Percentiles rank a stretch among this genome's conserved stretches.
Conservation (phyloP, 2,113 vertebrate species). For the Malurus alboscapulatus region DNA sequence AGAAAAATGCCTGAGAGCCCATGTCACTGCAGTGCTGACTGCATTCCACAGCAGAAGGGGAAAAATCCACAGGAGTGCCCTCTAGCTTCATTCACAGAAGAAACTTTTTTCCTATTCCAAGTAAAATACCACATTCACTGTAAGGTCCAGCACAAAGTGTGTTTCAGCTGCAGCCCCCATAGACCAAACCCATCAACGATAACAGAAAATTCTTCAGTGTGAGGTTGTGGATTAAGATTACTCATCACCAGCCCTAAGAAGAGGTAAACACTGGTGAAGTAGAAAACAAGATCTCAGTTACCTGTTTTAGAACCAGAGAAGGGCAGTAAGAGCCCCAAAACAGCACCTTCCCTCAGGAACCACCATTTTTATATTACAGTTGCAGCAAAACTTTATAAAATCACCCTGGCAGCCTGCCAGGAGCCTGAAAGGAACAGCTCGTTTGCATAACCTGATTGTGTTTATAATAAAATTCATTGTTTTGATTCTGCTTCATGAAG, state of each 20-base stretch:
- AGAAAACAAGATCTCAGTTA: background rate
- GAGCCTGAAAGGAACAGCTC: background rate
- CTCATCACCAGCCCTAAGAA: background rate
- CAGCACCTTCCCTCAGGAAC: background rate
- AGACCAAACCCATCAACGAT: rapidly evolving
- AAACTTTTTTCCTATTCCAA: background rate
- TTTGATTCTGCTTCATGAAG: conserved; percentile 21
- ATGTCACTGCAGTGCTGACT: background rate
- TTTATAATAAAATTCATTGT: conserved; percentile 2
- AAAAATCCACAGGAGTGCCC: background rate
- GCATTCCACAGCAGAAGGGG: background rate
- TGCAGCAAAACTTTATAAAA: background rate
- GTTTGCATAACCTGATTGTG: conserved; percentile 10
- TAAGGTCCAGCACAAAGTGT: background rate
- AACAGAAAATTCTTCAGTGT: background rate
- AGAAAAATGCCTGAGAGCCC: background rate
- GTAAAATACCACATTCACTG: background rate
- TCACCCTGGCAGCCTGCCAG: background rate
- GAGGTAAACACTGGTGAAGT: background rate
- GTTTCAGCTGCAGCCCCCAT: background rate
- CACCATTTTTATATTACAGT: background rate
- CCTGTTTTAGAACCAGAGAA: background rate
- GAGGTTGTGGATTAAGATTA: rapidly evolving
- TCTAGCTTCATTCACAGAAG: background rate
- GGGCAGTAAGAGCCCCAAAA: background rate